A percentile compares a stretch with the other conserved stretches of the same genome.
Evolutionary conservation across 2,888 invertebrate genomes (phyloP).

Genomic region (Gryllus longicercus): DNA sequence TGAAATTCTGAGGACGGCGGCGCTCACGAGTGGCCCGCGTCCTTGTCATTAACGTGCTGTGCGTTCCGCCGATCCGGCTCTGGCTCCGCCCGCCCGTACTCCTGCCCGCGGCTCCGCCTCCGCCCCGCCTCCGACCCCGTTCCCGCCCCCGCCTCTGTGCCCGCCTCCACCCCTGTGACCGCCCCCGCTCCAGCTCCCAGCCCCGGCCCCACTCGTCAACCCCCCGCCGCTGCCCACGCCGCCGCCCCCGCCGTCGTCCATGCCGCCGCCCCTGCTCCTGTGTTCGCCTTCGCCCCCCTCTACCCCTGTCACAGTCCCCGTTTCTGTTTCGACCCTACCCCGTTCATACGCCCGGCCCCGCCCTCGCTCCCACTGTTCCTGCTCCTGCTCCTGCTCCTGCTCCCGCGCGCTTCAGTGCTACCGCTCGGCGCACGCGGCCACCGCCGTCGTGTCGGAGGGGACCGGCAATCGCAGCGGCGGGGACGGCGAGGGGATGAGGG

Average conservation of each 20-base stretch:
- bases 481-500: too few species aligned
- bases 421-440: too few species aligned
- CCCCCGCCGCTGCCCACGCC: neutral
- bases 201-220: neutral
- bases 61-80: neutral
- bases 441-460: too few species aligned
- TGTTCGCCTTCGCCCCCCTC: neutral
- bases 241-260: neutral
- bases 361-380: neutral
- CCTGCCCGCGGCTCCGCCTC: neutral
- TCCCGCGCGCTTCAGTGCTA: neutral
- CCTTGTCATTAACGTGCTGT: constrained; percentile 17
- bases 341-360: too few species aligned
- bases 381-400: neutral
- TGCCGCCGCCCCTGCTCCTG: neutral
- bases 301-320: neutral
- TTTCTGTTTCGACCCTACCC: too few species aligned
- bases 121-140: neutral
- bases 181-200: neutral
- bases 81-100: neutral
- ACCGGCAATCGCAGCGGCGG: too few species aligned
- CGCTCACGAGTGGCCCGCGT: constrained; percentile 1
- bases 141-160: too few species aligned
- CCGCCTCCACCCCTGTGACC: too few species aligned
- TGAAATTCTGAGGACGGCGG: neutral